Conservation (phyloP, 2,797 vertebrate genomes). For the Hipposideros larvatus region DNA sequence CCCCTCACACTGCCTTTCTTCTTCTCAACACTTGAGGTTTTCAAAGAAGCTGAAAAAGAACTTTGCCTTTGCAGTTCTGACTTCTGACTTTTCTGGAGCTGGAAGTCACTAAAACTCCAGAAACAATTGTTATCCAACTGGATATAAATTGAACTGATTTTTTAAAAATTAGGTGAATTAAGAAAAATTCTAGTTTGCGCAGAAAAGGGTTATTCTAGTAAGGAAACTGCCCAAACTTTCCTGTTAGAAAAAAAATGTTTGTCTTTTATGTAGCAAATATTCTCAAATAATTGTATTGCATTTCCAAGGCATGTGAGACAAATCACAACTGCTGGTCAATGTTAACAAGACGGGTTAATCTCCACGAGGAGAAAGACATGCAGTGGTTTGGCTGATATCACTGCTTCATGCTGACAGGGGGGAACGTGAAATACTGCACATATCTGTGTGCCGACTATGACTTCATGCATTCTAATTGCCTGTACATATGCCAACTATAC, state of each 20-base stretch:
- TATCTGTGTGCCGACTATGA: slow-evolving; percentile 65
- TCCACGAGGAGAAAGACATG: background rate
- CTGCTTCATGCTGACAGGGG: slow-evolving; percentile 59
- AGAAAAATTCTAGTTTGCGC: slow-evolving; percentile 1
- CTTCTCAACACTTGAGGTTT: background rate
- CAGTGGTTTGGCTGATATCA: slow-evolving; percentile 76
- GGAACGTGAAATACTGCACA: slow-evolving; percentile 47
- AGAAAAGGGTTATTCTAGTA: slow-evolving; percentile 60
- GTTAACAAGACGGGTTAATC: slow-evolving; percentile 43
- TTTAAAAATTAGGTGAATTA: background rate
- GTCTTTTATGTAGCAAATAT: slow-evolving; percentile 73
- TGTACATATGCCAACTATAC: slow-evolving; percentile 58
- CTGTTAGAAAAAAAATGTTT: slow-evolving; percentile 64
- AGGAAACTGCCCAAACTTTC: slow-evolving; percentile 72
- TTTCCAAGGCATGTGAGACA: slow-evolving; percentile 53
- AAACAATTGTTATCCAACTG: background rate
- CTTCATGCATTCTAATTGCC: slow-evolving; percentile 64
- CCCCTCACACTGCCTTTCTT: background rate
- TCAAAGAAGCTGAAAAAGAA: background rate
- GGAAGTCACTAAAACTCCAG: background rate
- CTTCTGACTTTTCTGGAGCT: background rate
- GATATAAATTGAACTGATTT: slow-evolving; percentile 45
- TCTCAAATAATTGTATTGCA: slow-evolving; percentile 56
- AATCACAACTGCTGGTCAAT: background rate
- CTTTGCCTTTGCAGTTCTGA: background rate